Evolutionary conservation across 1,140 invertebrate genomes (phyloP).

Genomic region (Drosophila novamexicana): DNA sequence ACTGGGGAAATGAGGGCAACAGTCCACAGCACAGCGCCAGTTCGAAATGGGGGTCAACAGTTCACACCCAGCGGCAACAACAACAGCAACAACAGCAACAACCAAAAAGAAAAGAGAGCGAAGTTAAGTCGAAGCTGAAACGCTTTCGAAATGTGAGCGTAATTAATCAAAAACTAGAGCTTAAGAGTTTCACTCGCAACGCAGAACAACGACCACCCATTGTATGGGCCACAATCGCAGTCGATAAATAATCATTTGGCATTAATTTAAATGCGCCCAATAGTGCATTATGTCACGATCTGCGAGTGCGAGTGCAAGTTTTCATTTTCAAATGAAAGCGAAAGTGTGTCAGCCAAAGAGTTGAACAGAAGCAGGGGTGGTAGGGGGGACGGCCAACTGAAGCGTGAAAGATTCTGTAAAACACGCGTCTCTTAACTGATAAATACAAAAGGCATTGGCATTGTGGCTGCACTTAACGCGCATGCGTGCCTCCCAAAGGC

Average conservation of each 20-base stretch:
- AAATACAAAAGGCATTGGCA: slow-evolving; percentile 44
- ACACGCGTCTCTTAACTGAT: slow-evolving; percentile 21
- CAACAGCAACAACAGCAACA: not conserved
- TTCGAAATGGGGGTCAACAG: slow-evolving; percentile 6
- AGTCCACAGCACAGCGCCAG: slow-evolving; percentile 11
- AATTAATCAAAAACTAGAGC: slow-evolving; percentile 78
- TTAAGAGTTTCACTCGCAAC: slow-evolving; percentile 48
- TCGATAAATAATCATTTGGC: slow-evolving; percentile 74
- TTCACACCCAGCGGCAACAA: not conserved
- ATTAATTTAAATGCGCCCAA: slow-evolving; percentile 66
- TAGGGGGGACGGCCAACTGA: slow-evolving; percentile 4
- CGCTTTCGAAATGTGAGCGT: slow-evolving; percentile 52
- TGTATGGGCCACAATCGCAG: slow-evolving; percentile 22
- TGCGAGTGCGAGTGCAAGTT: slow-evolving; percentile 40
- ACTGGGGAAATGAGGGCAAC: slow-evolving; percentile 25
- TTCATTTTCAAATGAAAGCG: slow-evolving; percentile 64
- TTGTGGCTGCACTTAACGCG: slow-evolving; percentile 48
- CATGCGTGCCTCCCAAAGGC: slow-evolving; percentile 53
- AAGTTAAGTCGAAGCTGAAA: not conserved
- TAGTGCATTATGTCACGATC: slow-evolving; percentile 72
- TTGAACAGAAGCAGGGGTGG: not conserved
- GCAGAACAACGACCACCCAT: slow-evolving; percentile 48
- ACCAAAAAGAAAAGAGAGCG: slow-evolving; percentile 2
- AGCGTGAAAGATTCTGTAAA: slow-evolving; percentile 75
- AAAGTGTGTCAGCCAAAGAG: slow-evolving; percentile 64